Conservation (phyloP, 2,797 vertebrate species). For the Pelobates cultripes region DNA sequence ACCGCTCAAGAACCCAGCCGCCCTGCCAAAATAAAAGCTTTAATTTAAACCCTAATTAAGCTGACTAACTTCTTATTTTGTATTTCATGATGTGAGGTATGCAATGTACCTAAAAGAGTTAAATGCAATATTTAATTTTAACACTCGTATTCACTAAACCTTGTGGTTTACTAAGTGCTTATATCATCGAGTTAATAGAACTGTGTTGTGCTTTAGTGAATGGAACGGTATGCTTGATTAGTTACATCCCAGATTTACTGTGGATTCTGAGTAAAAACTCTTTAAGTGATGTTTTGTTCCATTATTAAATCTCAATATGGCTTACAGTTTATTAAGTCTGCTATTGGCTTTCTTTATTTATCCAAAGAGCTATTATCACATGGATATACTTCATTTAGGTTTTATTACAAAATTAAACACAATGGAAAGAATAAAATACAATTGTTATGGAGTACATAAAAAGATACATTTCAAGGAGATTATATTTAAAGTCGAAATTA, state of each 20-base stretch:
- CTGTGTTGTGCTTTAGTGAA: slow-evolving; percentile 32
- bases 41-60: slow-evolving; percentile 50
- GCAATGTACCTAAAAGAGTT: slow-evolving; percentile 34
- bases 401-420: slow-evolving; percentile 15
- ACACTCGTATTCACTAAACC: slow-evolving; percentile 34
- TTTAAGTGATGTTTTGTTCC: slow-evolving; percentile 42
- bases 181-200: slow-evolving; percentile 39
- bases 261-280: slow-evolving; percentile 9
- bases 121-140: slow-evolving; percentile 38
- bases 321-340: slow-evolving; percentile 41
- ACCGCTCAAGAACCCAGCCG: slow-evolving; percentile 40
- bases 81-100: slow-evolving; percentile 24
- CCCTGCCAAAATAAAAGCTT: slow-evolving; percentile 55
- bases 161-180: slow-evolving; percentile 41
- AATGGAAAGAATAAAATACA: not conserved
- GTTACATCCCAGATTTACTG: slow-evolving; percentile 42
- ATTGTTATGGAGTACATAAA: not conserved
- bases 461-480: not conserved
- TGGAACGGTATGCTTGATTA: slow-evolving; percentile 39
- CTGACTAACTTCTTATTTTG: slow-evolving; percentile 33
- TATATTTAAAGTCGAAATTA: not conserved
- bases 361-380: slow-evolving; percentile 39
- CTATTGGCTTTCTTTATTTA: slow-evolving; percentile 19
- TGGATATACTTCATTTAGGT: slow-evolving; percentile 35
- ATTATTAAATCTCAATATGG: slow-evolving; percentile 39